A percentile compares a stretch with the other conserved stretches of the same genome.
phyloP scores from a whole-genome alignment of 2,888 invertebrate species.

The Crioceris asparagi region DNA sequence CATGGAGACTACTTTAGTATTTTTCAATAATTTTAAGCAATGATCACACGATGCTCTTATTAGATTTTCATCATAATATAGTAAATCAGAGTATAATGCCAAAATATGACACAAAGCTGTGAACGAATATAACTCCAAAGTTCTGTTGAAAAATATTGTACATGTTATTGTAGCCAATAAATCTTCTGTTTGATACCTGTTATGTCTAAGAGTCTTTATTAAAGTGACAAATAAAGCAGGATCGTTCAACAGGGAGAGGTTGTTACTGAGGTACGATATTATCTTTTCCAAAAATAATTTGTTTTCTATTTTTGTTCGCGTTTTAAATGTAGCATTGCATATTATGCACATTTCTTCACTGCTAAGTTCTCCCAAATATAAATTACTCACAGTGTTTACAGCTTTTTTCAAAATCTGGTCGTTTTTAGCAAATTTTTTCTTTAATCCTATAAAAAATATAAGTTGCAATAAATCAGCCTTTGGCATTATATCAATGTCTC shows the following conservation, averaged over 20 bases:
- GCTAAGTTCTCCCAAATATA: conserved; percentile 24
- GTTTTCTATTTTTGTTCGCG: conserved; percentile 32
- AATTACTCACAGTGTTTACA: conserved; percentile 22
- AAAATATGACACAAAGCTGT: conserved; percentile 35
- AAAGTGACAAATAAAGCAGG: conserved; percentile 34
- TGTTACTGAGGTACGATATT: conserved; percentile 28
- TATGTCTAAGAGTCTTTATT: conserved; percentile 36
- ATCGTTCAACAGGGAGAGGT: conserved; percentile 34
- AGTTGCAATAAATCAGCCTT: conserved; percentile 32
- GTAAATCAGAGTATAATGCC: conserved; percentile 35
- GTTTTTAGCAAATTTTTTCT: conserved; percentile 28
- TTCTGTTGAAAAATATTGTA: conserved; percentile 33
- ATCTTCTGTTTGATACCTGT: conserved; percentile 33
- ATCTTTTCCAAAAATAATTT: conserved; percentile 28
- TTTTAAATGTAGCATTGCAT: conserved; percentile 35
- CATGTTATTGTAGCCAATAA: conserved; percentile 32
- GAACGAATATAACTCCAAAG: conserved; percentile 31
- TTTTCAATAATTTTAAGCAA: conserved; percentile 27
- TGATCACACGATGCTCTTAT: conserved; percentile 27
- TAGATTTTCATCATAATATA: conserved; percentile 31
- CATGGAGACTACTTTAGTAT: conserved; percentile 16
- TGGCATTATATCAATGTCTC: conserved; percentile 20
- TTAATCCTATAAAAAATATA: conserved; percentile 34
- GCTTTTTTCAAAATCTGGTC: conserved; percentile 27
- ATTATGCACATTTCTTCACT: conserved; percentile 34